phyloP scores from a whole-genome alignment of 2,113 vertebrate species.

The Leucopternis melanops region DNA sequence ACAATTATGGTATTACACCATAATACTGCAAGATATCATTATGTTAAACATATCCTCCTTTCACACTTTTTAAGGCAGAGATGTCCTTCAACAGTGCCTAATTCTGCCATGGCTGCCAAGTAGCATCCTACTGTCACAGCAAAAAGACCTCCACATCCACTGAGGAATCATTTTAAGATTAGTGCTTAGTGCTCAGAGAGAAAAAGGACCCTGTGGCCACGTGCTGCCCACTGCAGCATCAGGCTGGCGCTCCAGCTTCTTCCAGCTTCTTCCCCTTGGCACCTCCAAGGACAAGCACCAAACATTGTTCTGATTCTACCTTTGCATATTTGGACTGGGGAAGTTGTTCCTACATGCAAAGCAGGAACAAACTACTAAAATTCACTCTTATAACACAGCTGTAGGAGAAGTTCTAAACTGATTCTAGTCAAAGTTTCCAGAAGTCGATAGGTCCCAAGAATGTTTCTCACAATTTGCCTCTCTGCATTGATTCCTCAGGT shows the following conservation, averaged over 20 bases:
- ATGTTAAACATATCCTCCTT: background rate
- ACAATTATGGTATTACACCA: background rate
- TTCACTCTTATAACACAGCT: background rate
- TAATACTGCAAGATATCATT: background rate
- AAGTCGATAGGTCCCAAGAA: background rate
- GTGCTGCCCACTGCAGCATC: background rate
- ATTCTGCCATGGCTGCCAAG: background rate
- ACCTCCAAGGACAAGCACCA: background rate
- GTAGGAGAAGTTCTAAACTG: background rate
- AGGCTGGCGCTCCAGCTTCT: background rate
- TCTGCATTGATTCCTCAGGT: background rate
- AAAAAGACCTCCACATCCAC: background rate
- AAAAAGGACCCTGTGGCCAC: background rate
- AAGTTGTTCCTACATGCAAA: background rate
- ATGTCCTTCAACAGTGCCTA: background rate
- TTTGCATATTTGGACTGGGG: background rate
- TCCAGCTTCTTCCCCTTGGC: background rate
- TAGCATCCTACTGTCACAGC: background rate
- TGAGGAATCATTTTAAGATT: background rate
- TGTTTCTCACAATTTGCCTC: background rate
- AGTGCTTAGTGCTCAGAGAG: background rate
- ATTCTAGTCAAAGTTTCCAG: background rate
- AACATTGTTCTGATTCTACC: background rate
- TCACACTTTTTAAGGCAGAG: background rate
- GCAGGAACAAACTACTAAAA: background rate